Percentiles rank a stretch among this genome's conserved stretches.
Evolutionary conservation across 2,113 vertebrate genomes (phyloP).

Genomic region (Nansenia antarctica): DNA sequence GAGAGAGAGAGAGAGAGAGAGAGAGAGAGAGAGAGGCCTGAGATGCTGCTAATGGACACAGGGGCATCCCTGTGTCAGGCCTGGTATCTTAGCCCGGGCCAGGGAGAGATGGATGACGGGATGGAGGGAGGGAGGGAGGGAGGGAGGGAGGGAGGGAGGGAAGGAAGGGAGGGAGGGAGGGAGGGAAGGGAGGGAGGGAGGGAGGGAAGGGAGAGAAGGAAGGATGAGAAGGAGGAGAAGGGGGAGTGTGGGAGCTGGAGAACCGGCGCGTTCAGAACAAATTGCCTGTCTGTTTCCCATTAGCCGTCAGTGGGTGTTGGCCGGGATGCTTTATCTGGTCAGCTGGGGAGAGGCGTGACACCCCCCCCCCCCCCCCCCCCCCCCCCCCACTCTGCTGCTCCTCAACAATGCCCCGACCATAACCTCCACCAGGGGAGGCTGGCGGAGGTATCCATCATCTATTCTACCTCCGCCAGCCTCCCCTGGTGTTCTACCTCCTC

Average conservation of each 20-base stretch:
- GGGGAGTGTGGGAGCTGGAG: slow-evolving; percentile 48
- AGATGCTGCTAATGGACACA: slow-evolving; percentile 63
- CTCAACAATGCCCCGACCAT: slow-evolving; percentile 22
- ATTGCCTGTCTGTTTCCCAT: slow-evolving; percentile 65
- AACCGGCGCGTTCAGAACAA: slow-evolving; percentile 47
- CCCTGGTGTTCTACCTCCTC: too few species aligned
- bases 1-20: slow-evolving; percentile 29
- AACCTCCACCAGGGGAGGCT: slow-evolving; percentile 31
- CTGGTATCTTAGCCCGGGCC: slow-evolving; percentile 54
- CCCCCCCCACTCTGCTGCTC: slow-evolving; percentile 31
- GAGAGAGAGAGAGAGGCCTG: slow-evolving; percentile 31
- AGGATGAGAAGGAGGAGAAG: slow-evolving; percentile 38
- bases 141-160: not conserved
- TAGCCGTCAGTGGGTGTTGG: slow-evolving; percentile 52
- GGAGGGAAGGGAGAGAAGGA: not conserved
- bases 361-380: too few species aligned
- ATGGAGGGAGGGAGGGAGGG: slow-evolving; percentile 36
- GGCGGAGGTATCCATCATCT: too few species aligned
- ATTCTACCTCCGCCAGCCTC: too few species aligned
- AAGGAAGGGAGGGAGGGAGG: not conserved
- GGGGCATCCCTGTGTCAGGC: slow-evolving; percentile 72
- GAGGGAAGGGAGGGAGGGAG: not conserved
- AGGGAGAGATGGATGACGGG: slow-evolving; percentile 50
- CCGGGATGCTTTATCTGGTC: slow-evolving; percentile 56
- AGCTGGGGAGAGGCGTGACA: slow-evolving; percentile 27